These are phyloP conservation scores for Drosophila infuscata DNA, from an alignment of 2,888 invertebrate species.

Conservation along the genomic window DNA sequence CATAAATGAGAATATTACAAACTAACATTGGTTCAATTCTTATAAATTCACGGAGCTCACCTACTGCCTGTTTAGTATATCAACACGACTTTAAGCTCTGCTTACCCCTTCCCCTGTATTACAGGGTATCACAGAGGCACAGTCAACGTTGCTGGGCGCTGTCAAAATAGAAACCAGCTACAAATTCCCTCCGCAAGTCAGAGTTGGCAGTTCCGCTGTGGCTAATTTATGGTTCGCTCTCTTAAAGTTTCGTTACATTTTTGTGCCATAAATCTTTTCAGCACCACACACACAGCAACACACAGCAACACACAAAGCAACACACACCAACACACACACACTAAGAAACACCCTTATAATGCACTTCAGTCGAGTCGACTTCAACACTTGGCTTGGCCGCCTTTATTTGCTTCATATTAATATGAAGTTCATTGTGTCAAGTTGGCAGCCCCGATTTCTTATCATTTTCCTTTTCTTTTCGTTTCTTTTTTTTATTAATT, in stretches of 20 bases:
- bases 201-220: slow-evolving; percentile 42
- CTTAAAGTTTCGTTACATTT: slow-evolving; percentile 74
- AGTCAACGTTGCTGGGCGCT: slow-evolving; percentile 33
- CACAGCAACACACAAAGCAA: slow-evolving; percentile 8
- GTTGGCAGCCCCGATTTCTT: slow-evolving; percentile 77
- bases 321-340: slow-evolving; percentile 7
- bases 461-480: slow-evolving; percentile 54
- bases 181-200: slow-evolving; percentile 38
- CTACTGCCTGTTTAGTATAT: not conserved
- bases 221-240: slow-evolving; percentile 72
- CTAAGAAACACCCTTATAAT: slow-evolving; percentile 43
- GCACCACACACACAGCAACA: slow-evolving; percentile 45
- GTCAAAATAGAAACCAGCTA: slow-evolving; percentile 53
- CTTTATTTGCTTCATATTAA: slow-evolving; percentile 79
- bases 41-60: not conserved
- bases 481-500: slow-evolving; percentile 62
- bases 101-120: not conserved
- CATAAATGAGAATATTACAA: not conserved
- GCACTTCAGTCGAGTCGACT: slow-evolving; percentile 58
- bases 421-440: slow-evolving; percentile 80
- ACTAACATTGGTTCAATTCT: not conserved
- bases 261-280: slow-evolving; percentile 76
- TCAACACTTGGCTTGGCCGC: slow-evolving; percentile 52
- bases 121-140: slow-evolving; percentile 31
- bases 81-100: not conserved